These are phyloP conservation scores for Aporrectodea caliginosa DNA, from an alignment of 1,140 invertebrate species.

Conservation along the genomic window DNA sequence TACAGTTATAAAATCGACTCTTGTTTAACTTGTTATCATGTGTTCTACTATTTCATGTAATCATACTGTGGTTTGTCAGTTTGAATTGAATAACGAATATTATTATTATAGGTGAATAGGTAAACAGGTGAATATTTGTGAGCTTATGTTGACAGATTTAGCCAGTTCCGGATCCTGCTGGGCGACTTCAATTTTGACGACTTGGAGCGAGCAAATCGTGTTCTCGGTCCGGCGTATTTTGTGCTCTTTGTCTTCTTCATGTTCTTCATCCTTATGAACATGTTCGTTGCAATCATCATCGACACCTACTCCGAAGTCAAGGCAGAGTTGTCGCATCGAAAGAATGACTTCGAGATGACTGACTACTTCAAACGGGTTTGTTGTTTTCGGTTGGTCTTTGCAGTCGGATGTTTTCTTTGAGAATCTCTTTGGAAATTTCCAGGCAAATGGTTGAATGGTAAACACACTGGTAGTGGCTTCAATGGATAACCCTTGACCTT, in stretches of 20 bases:
- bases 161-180: slow-evolving; percentile 71
- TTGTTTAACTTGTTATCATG: too few relatives aligned
- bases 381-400: neutral
- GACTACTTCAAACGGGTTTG: slow-evolving; percentile 62
- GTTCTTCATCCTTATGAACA: slow-evolving; percentile 77
- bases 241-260: slow-evolving; percentile 74
- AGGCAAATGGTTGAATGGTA: too few relatives aligned
- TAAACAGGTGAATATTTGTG: too few relatives aligned
- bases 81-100: too few relatives aligned
- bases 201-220: slow-evolving; percentile 67
- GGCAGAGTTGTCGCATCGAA: slow-evolving; percentile 62
- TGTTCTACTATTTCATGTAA: too few relatives aligned
- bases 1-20: too few relatives aligned
- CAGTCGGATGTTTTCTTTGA: neutral
- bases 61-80: too few relatives aligned
- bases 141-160: slow-evolving; percentile 59
- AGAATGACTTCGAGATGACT: slow-evolving; percentile 66
- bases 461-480: too few relatives aligned
- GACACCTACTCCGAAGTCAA: slow-evolving; percentile 65
- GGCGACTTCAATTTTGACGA: slow-evolving; percentile 75
- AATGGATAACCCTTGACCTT: too few relatives aligned
- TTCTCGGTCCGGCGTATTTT: slow-evolving; percentile 75
- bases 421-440: too few relatives aligned
- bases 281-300: slow-evolving; percentile 81
- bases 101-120: too few relatives aligned